Evolutionary conservation across 2,888 invertebrate species (phyloP), one percentile per base, ranked within the genome.

Genomic region (Cancer borealis): DNA sequence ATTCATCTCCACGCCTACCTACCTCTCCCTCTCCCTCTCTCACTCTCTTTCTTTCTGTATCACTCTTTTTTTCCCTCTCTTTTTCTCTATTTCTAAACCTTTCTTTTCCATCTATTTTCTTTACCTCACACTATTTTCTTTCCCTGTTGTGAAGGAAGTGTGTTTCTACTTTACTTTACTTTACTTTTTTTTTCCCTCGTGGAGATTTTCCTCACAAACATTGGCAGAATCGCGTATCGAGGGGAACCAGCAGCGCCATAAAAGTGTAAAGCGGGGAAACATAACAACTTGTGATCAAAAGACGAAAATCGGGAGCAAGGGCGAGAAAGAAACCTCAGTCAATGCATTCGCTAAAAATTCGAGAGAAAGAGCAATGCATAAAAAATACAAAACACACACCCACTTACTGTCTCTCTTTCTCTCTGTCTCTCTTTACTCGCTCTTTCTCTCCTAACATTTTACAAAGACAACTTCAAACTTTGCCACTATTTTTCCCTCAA

Each of bases 401-500:
- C 66, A n/a, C 66, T 66, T n/a, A n/a, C 66, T 66, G 4, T 66
- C 66, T 66, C 66, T 66, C 66, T 66, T n/a, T 66, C 66, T 66
- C 66, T 66, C 66, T 66, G n/a, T 66, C 66, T 66, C 66, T 66
- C 66, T 66, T n/a, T 66, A 39, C 66, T 66, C 66, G n/a, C 66
- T 66, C 66, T 66, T 8, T 66, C 66, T 66, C 66, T 66, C 66
- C 3, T 66, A 5, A 66, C 60, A 66, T 66, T 66, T 66, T 4
- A 0, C 60, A 66, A 66, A 66, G 17, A 66, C 21, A 21, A 6
- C n/a, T n/a, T n/a, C 6, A 66, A 66, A n/a, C n/a, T 66, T 66
- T n/a, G 21, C n/a, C n/a, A 66, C 66, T n/a, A 66, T 66, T 66
- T 66, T 66, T 3, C 0, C n/a, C n/a, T 54, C 54, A 54, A 54